These are phyloP conservation scores for Pelochelys cantorii DNA, from an alignment of 2,797 vertebrate genomes.

Conservation along the genomic window DNA sequence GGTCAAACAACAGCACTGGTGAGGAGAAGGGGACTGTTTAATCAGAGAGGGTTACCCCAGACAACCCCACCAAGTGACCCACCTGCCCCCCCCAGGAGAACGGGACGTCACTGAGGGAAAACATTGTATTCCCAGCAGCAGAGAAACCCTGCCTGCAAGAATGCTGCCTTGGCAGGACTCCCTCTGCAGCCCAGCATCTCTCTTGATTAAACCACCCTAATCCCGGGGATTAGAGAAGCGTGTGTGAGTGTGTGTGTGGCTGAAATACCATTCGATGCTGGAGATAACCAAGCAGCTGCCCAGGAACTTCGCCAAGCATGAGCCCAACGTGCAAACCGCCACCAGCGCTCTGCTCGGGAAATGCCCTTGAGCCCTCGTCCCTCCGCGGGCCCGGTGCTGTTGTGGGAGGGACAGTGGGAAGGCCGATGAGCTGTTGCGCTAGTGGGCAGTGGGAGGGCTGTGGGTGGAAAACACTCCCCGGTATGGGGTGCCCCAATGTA, in stretches of 20 bases:
- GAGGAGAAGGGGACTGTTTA: neutral
- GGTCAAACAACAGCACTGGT: neutral
- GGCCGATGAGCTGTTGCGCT: neutral
- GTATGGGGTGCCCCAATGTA: too few relatives aligned
- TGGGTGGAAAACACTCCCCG: neutral
- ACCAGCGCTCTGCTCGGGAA: slow-evolving; percentile 28
- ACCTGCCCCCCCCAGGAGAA: slow-evolving; percentile 19
- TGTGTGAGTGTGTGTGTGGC: rapidly evolving
- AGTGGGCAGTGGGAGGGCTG: neutral
- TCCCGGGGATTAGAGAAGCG: neutral
- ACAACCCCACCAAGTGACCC: neutral
- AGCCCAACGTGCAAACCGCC: rapidly evolving
- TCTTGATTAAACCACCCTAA: neutral
- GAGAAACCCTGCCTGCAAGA: neutral
- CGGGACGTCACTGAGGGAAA: slow-evolving; percentile 18
- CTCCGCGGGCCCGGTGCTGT: neutral
- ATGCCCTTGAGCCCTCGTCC: slow-evolving; percentile 39
- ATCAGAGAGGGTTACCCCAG: neutral
- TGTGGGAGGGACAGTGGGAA: neutral
- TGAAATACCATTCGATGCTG: neutral
- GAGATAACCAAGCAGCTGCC: slow-evolving; percentile 59
- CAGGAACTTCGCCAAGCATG: neutral
- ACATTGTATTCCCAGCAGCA: rapidly evolving
- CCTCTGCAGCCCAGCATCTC: neutral
- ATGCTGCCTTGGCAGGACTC: neutral